Base-by-base conservation (phyloP, 2,888 invertebrate species). In the Scaptodrosophila latifasciaeformis region DNA sequence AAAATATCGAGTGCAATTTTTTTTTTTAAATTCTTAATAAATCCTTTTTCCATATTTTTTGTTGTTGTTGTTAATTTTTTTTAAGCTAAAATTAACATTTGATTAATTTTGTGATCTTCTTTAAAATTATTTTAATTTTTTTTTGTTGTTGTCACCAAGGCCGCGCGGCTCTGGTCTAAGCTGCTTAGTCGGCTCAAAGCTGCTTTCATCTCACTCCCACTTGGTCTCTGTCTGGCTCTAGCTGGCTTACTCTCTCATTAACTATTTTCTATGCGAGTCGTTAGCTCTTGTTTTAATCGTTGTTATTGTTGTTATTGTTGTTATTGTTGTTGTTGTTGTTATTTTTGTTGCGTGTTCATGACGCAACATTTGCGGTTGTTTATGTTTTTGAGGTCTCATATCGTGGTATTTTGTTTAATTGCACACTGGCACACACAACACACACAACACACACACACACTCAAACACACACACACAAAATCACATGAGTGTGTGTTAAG, bases 321-420 rank as follows among this genome's bases (percentile, higher is more conserved):
- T 10, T 39, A 18, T 2, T n/a, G 17, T 39, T 12, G 24, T 18
- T n/a, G n/a, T 2, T 42, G 24, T 42, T 10, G 2, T 2, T 12
- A 2, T 21, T 2, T 19, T 19, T 24, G 21, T 76, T 69, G 72
- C 74, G 74, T 71, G 77, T 66, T 69, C 69, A 63, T 71, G 74
- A 76, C 74, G 70, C 70, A 72, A 76, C 72, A 72, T 70, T 70
- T 70, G 77, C 59, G 77, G 69, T 69, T 76, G 72, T 76, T 70
- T 70, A 75, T 75, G 77, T 56, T 65, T 75, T 59, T 65, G 72
- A 72, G 72, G 69, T 76, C 77, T 64, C 61, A 69, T 76, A 64
- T 70, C 67, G 70, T 66, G 72, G 69, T 61, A 66, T 66, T 76
- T 71, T 72, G 66, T 76, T 76, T 76, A 63, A 76, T 72, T 76